phyloP scores from a whole-genome alignment of 2,113 vertebrate genomes.

The Diadophis punctatus region DNA sequence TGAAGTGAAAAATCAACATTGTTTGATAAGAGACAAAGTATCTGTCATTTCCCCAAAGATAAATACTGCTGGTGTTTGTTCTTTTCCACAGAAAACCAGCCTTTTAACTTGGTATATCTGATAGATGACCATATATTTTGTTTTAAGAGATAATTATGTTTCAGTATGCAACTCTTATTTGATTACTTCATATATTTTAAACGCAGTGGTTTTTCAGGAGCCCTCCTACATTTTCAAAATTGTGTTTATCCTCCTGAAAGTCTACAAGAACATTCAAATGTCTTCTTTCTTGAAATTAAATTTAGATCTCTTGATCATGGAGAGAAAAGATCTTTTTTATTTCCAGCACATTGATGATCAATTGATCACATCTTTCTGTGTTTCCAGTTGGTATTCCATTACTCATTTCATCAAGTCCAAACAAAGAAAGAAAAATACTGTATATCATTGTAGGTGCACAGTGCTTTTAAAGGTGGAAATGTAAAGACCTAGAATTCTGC shows the following conservation, averaged over 20 bases:
- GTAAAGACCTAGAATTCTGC: slow-evolving; percentile 18
- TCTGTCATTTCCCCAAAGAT: not conserved
- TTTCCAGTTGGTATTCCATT: slow-evolving; percentile 1
- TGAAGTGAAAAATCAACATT: not conserved
- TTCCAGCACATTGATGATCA: not conserved
- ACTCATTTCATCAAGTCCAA: slow-evolving; percentile 15
- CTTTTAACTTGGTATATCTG: not conserved
- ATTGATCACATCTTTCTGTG: not conserved
- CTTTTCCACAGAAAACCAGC: not conserved
- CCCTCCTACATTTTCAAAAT: not conserved
- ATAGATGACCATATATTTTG: not conserved
- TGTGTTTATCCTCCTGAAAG: not conserved
- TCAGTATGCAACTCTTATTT: not conserved
- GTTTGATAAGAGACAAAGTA: not conserved
- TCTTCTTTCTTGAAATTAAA: not conserved
- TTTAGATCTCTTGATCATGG: not conserved
- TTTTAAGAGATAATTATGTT: not conserved
- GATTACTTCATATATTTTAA: not conserved
- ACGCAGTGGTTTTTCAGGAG: not conserved
- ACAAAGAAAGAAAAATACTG: not conserved
- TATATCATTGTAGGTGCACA: slow-evolving; percentile 2
- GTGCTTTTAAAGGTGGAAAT: slow-evolving; percentile 30
- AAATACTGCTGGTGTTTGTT: not conserved
- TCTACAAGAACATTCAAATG: not conserved
- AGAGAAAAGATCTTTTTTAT: not conserved